These are phyloP conservation scores for Sardina pilchardus DNA, from an alignment of 2,113 vertebrate genomes.

Conservation along the genomic window DNA sequence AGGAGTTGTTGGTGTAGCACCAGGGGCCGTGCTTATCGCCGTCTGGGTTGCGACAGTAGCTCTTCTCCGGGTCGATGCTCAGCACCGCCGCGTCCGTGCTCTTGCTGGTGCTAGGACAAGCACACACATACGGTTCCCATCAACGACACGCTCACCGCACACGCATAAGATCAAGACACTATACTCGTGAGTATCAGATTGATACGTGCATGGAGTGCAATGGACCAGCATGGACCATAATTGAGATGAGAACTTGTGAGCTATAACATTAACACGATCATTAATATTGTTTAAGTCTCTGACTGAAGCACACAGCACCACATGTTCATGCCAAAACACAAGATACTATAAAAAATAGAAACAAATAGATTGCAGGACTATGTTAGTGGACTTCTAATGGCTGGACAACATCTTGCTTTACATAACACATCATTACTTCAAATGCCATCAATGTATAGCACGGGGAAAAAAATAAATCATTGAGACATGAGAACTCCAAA, in stretches of 20 bases:
- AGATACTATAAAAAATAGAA: not conserved
- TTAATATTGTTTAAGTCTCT: not conserved
- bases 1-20: constrained; percentile 92
- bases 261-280: not conserved
- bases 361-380: not conserved
- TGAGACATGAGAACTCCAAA: not conserved
- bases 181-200: not conserved
- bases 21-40: constrained; percentile 96
- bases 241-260: not conserved
- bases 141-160: not conserved
- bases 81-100: constrained; percentile 65
- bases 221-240: not conserved
- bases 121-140: constrained; percentile 21
- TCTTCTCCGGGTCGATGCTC: constrained; percentile 79
- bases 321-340: not conserved
- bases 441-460: not conserved
- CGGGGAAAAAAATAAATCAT: not conserved
- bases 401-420: not conserved
- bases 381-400: not conserved
- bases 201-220: not conserved
- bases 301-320: not conserved
- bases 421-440: constrained; percentile 13
- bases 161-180: not conserved
- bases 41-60: constrained; percentile 94
- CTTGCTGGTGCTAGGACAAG: constrained; percentile 40